Evolutionary conservation across 92 coral and sea anemone genomes (phyloP).

Genomic region (Porites rus): DNA sequence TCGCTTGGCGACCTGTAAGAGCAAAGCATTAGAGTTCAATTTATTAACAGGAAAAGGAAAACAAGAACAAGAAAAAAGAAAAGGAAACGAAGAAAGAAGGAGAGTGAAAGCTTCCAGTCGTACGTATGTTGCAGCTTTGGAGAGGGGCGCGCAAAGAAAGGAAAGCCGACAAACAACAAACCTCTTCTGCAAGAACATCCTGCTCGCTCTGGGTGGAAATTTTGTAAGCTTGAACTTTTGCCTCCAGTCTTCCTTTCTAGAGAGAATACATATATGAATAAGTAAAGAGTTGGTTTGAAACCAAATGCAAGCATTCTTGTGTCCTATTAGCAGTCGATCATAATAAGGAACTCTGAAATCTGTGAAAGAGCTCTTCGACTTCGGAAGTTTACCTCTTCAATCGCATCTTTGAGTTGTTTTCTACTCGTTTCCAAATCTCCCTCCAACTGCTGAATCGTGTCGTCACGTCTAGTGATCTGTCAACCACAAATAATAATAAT

Average conservation of each 20-base stretch:
- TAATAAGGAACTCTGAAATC: background rate
- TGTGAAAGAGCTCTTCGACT: background rate
- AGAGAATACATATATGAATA: background rate
- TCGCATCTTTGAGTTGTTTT: slow-evolving; percentile 84
- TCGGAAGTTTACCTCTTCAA: slow-evolving; percentile 83
- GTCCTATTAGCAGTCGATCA: too few species aligned
- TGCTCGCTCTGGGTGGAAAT: slow-evolving; percentile 98
- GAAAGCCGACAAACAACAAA: background rate
- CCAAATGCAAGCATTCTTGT: background rate
- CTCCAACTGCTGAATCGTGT: slow-evolving; percentile 75
- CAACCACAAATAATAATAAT: background rate
- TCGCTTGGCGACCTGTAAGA: slow-evolving; percentile 79
- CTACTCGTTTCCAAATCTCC: slow-evolving; percentile 76
- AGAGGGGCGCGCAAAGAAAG: background rate
- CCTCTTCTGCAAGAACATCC: slow-evolving; percentile 94
- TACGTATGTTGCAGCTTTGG: background rate
- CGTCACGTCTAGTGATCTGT: slow-evolving; percentile 88
- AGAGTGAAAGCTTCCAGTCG: background rate
- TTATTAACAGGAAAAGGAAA: background rate
- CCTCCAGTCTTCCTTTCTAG: slow-evolving; percentile 96
- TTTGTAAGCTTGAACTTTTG: slow-evolving; percentile 94
- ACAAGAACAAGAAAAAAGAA: background rate
- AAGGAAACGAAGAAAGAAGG: too few species aligned
- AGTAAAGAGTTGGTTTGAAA: too few species aligned
- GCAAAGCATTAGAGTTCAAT: background rate